Conservation (phyloP, 2,113 vertebrate genomes). For the Natator depressus region DNA sequence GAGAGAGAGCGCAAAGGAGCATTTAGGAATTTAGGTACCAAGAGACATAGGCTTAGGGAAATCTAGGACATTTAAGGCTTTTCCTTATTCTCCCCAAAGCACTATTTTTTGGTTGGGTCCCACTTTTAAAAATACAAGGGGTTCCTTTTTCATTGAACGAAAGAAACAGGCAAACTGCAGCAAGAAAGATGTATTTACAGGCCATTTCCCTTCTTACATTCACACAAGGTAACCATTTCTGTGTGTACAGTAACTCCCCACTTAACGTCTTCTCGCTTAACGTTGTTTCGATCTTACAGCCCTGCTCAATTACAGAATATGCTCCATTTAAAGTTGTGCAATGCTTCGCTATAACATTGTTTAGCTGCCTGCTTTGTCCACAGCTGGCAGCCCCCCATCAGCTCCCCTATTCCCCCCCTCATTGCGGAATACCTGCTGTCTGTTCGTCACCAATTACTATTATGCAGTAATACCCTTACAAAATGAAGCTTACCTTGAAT, state of each 20-base stretch:
- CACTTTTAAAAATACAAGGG: neutral
- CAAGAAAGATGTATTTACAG: neutral
- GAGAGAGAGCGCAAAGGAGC: neutral
- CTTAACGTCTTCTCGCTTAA: too few relatives aligned
- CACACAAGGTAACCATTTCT: neutral
- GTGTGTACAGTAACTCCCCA: neutral
- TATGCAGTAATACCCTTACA: neutral
- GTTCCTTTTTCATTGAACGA: neutral
- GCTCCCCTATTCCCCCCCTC: too few relatives aligned
- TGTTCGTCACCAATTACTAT: neutral
- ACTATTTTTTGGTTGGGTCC: neutral
- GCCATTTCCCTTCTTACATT: neutral
- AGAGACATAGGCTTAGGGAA: neutral
- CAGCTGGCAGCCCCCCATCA: too few relatives aligned
- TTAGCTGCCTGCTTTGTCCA: too few relatives aligned
- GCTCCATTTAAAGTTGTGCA: too few relatives aligned
- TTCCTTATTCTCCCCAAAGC: neutral
- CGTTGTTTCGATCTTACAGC: too few relatives aligned
- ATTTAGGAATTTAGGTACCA: neutral
- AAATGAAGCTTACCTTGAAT: too few relatives aligned
- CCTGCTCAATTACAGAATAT: too few relatives aligned
- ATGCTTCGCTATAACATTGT: too few relatives aligned
- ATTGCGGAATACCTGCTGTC: neutral
- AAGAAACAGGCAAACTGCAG: neutral
- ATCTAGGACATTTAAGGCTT: neutral